Percentiles rank a stretch among this genome's conserved stretches.
phyloP scores from a whole-genome alignment of 2,797 vertebrate species.

The Anableps anableps region DNA sequence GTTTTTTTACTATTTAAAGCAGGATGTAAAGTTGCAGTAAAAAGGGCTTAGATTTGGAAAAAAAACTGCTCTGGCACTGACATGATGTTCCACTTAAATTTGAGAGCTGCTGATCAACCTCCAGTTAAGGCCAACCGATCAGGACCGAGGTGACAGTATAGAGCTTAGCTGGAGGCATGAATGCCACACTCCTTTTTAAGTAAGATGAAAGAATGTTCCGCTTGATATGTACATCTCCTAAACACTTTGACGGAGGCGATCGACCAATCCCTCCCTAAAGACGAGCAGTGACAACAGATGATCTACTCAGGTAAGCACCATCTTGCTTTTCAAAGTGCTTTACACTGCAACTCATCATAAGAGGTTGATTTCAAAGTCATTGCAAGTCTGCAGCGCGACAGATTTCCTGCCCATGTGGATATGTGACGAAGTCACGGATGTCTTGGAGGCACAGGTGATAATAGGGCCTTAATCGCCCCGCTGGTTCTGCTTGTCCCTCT shows the following conservation, averaged over 20 bases:
- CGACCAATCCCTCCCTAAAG: conserved; percentile 55
- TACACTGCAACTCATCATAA: conserved; percentile 65
- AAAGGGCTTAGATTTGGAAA: conserved; percentile 47
- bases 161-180: conserved; percentile 64
- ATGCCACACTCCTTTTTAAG: conserved; percentile 66
- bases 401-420: conserved; percentile 82
- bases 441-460: conserved; percentile 81
- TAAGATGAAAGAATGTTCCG: conserved; percentile 76
- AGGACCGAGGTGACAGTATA: conserved; percentile 59
- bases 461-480: conserved; percentile 80
- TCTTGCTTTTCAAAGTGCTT: conserved; percentile 72
- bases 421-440: conserved; percentile 74
- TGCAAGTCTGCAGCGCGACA: conserved; percentile 75
- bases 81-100: conserved; percentile 62
- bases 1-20: conserved; percentile 23
- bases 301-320: conserved; percentile 77
- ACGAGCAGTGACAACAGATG: conserved; percentile 72
- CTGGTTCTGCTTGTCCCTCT: conserved; percentile 83
- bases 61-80: conserved; percentile 43
- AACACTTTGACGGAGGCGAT: conserved; percentile 74
- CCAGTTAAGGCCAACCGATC: conserved; percentile 66
- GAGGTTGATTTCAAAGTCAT: conserved; percentile 82
- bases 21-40: conserved; percentile 21
- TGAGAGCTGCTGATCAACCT: conserved; percentile 65
- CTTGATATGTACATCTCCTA: conserved; percentile 61